phyloP scores from a whole-genome alignment of 2,888 invertebrate species.

The Zaprionus lineosus region DNA sequence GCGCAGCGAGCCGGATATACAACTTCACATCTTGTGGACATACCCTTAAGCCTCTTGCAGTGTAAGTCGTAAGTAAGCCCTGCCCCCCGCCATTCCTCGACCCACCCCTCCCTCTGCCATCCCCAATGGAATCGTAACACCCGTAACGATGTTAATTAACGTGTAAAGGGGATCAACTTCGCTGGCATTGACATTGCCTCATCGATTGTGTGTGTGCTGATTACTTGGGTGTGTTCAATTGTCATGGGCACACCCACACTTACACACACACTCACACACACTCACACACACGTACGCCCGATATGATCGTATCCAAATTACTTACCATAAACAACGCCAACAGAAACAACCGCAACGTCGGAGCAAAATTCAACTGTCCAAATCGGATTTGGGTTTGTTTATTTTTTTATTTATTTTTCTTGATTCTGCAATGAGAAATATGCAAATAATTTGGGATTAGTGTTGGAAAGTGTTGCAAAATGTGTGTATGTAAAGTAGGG shows the following conservation, averaged over 20 bases:
- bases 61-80: too few relatives aligned
- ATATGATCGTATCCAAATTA: slow-evolving; percentile 5
- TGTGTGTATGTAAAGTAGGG: slow-evolving; percentile 6
- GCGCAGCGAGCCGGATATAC: background rate
- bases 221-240: slow-evolving; percentile 58
- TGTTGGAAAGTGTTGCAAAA: slow-evolving; percentile 44
- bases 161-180: slow-evolving; percentile 29
- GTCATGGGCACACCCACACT: slow-evolving; percentile 52
- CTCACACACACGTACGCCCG: slow-evolving; percentile 17
- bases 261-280: background rate
- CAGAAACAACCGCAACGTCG: too few relatives aligned
- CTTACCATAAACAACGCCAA: slow-evolving; percentile 70
- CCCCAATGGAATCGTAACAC: background rate
- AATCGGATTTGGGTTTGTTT: slow-evolving; percentile 17
- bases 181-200: slow-evolving; percentile 73
- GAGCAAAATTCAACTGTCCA: slow-evolving; percentile 33
- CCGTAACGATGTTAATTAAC: slow-evolving; percentile 6
- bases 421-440: slow-evolving; percentile 53
- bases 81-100: too few relatives aligned
- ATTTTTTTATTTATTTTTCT: slow-evolving; percentile 21
- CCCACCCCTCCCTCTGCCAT: too few relatives aligned
- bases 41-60: too few relatives aligned
- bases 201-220: slow-evolving; percentile 40
- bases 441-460: slow-evolving; percentile 50
- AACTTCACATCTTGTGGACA: too few relatives aligned